A percentile compares a stretch with the other conserved stretches of the same genome.
Conservation (phyloP, 2,113 vertebrate species). For the Dipodomys ordii region DNA sequence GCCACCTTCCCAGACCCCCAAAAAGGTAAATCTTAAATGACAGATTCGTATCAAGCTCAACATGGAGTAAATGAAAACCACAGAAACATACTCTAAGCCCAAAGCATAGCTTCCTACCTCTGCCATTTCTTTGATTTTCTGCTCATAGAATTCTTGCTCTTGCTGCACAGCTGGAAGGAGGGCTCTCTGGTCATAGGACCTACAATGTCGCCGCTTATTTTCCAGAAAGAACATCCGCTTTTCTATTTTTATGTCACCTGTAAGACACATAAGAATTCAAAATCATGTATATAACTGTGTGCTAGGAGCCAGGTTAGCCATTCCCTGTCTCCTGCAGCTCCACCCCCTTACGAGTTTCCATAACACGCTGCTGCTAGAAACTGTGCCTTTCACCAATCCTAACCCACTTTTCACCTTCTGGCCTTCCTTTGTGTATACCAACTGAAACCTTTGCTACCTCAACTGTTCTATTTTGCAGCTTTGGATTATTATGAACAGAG, state of each 20-base stretch:
- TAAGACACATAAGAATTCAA: slow-evolving; percentile 54
- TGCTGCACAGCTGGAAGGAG: slow-evolving; percentile 92
- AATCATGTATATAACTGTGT: not conserved
- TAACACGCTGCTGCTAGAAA: not conserved
- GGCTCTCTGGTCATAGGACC: slow-evolving; percentile 87
- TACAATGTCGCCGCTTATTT: slow-evolving; percentile 94
- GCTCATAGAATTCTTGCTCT: slow-evolving; percentile 95
- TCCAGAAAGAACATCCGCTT: slow-evolving; percentile 97
- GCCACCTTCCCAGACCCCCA: no score
- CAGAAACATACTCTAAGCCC: not conserved
- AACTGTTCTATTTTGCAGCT: not conserved
- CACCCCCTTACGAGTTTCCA: not conserved
- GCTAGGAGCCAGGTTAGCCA: not conserved
- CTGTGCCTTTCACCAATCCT: no score
- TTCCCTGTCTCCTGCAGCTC: not conserved
- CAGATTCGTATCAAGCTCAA: not conserved
- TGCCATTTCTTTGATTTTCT: slow-evolving; percentile 97
- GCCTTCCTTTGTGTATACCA: not conserved
- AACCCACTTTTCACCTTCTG: not conserved
- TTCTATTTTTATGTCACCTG: slow-evolving; percentile 93
- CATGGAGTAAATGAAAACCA: not conserved
- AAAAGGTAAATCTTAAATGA: not conserved
- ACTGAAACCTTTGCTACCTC: not conserved
- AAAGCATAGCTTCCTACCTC: slow-evolving; percentile 88
- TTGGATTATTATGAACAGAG: not conserved